phyloP scores from a whole-genome alignment of 2,113 vertebrate species.

The Leptobrachium leishanense region DNA sequence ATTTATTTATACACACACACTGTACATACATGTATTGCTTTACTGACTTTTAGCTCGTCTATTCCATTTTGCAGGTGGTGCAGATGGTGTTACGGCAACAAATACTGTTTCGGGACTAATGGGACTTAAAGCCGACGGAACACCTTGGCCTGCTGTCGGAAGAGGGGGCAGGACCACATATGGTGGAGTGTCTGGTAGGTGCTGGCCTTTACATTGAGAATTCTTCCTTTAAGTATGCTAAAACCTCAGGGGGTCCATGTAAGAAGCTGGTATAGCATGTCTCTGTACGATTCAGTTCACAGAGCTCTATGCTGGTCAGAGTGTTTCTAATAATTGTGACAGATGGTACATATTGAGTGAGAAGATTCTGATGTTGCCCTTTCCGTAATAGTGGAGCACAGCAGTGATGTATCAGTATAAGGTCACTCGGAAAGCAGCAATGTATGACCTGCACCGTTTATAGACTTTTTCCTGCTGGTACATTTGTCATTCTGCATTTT shows the following conservation, averaged over 20 bases:
- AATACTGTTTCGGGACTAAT: constrained; percentile 93
- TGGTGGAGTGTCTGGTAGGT: constrained; percentile 84
- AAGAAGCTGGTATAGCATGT: constrained; percentile 52
- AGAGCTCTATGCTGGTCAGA: constrained; percentile 62
- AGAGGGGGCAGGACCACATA: constrained; percentile 75
- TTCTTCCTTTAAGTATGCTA: constrained; percentile 56
- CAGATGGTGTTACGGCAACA: constrained; percentile 90
- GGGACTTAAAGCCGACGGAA: constrained; percentile 79
- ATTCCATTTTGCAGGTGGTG: constrained; percentile 72
- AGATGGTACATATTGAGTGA: constrained; percentile 73
- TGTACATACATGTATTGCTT: no score
- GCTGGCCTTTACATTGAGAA: constrained; percentile 62
- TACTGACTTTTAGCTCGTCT: no score
- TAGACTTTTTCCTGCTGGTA: constrained; percentile 63
- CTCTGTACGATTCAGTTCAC: constrained; percentile 52
- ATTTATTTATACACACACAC: no score
- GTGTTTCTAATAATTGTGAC: constrained; percentile 66
- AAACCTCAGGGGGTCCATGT: constrained; percentile 59
- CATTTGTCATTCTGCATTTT: constrained; percentile 51
- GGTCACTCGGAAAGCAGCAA: constrained; percentile 55
- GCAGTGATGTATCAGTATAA: constrained; percentile 52
- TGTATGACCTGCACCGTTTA: constrained; percentile 51
- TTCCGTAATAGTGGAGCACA: constrained; percentile 57
- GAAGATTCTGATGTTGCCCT: constrained; percentile 67
- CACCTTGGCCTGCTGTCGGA: constrained; percentile 87